Evolutionary conservation across 2,888 invertebrate genomes (phyloP).

Genomic region (Odontothrips loti): DNA sequence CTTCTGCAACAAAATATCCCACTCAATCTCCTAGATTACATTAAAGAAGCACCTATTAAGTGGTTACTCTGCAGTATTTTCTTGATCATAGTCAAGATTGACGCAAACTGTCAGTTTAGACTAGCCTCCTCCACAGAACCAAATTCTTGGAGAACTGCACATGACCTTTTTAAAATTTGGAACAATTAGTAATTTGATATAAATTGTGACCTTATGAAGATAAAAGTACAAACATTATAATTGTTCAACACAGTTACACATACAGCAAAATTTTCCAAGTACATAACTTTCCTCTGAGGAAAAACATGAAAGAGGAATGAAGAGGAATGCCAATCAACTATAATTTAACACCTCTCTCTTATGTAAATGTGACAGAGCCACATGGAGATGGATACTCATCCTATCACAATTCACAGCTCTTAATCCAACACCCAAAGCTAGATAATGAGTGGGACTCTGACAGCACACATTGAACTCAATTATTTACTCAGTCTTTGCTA

Average conservation of each 20-base stretch:
- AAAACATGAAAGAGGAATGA: not conserved
- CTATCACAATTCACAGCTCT: slow-evolving; percentile 2
- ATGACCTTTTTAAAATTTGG: too few species aligned
- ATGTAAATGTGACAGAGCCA: not conserved
- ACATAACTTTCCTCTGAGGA: not conserved
- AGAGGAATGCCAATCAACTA: not conserved
- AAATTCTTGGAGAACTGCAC: too few species aligned
- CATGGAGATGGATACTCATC: not conserved
- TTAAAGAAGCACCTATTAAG: too few species aligned
- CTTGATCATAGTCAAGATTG: too few species aligned
- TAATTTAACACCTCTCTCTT: not conserved
- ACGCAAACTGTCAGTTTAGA: too few species aligned
- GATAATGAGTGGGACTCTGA: not conserved
- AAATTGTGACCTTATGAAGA: too few species aligned
- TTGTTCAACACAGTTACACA: not conserved
- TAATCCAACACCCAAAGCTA: not conserved
- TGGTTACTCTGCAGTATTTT: too few species aligned
- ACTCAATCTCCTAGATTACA: too few species aligned
- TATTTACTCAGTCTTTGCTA: slow-evolving; percentile 25
- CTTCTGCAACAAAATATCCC: too few species aligned
- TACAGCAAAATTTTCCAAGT: not conserved
- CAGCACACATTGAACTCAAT: not conserved
- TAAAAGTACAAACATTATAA: too few species aligned
- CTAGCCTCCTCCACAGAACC: too few species aligned
- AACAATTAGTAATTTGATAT: too few species aligned